Conservation (phyloP, 2,888 invertebrate species). For the Hylaea fasciaria region DNA sequence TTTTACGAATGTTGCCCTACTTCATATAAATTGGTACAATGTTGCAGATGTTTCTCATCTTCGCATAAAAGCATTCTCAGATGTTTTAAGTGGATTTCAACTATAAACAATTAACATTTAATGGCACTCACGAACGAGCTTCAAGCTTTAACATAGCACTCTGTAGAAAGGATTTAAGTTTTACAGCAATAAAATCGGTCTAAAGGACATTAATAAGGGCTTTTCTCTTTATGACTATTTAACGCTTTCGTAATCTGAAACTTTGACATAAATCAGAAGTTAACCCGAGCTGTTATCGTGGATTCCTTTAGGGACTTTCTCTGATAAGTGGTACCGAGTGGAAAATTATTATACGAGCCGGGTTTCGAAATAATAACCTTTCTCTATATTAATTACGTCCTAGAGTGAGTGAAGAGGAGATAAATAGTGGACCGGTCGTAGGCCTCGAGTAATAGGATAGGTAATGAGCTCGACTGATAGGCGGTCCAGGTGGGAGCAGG, state of each 20-base stretch:
- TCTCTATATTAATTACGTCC: constrained; percentile 80
- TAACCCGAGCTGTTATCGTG: constrained; percentile 53
- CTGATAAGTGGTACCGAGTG: constrained; percentile 68
- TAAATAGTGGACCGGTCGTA: constrained; percentile 59
- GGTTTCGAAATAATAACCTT: constrained; percentile 77
- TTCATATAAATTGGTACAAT: constrained; percentile 20
- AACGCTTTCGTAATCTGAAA: constrained; percentile 31
- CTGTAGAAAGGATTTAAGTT: constrained; percentile 15
- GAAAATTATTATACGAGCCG: constrained; percentile 63
- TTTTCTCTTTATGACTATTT: constrained; percentile 33
- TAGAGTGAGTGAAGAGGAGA: constrained; percentile 73
- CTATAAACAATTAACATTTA: constrained; percentile 12
- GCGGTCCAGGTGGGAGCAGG: constrained; percentile 64
- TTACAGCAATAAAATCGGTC: constrained; percentile 30
- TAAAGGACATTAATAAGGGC: constrained; percentile 37
- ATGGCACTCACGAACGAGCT: constrained; percentile 1
- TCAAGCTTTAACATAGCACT: neutral
- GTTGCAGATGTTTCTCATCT: constrained; percentile 22
- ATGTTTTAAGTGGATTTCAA: constrained; percentile 1
- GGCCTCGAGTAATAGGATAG: constrained; percentile 60
- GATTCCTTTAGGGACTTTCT: constrained; percentile 72
- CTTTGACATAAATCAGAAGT: constrained; percentile 43
- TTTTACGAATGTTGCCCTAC: constrained; percentile 20
- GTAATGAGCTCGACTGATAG: constrained; percentile 70
- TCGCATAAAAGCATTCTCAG: constrained; percentile 13